Conservation (phyloP, 2,888 invertebrate genomes). For the Aphodius granarius region DNA sequence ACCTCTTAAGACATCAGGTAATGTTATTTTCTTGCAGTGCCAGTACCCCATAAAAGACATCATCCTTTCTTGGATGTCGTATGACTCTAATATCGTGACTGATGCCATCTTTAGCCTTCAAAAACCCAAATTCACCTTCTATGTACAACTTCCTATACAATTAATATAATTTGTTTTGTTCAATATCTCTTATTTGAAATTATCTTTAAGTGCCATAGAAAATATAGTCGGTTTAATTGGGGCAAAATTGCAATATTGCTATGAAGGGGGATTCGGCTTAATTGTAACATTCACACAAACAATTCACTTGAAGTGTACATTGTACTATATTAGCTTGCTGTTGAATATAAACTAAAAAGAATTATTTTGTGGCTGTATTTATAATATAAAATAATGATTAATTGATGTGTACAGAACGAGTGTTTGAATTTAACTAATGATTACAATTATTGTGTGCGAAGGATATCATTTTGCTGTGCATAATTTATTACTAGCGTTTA, state of each 20-base stretch:
- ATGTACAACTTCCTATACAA: no score
- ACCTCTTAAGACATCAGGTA: constrained; percentile 1
- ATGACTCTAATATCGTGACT: background rate
- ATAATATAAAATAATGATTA: no score
- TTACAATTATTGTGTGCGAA: no score
- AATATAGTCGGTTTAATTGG: background rate
- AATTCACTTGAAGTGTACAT: no score
- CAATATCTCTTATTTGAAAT: background rate
- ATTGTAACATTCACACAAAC: background rate
- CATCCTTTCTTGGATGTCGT: constrained; percentile 2
- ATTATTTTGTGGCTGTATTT: no score
- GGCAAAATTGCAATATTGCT: background rate
- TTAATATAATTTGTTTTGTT: background rate
- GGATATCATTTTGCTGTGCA: no score
- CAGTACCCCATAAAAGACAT: constrained; percentile 9
- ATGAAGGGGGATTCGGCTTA: background rate
- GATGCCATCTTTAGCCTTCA: background rate
- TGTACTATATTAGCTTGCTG: no score
- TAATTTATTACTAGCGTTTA: no score
- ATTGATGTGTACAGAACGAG: no score
- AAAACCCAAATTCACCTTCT: no score
- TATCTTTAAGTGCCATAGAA: background rate
- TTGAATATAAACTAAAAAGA: no score
- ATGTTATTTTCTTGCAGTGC: constrained; percentile 17
- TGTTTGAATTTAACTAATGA: no score